A percentile compares a stretch with the other conserved stretches of the same genome.
Evolutionary conservation across 1,140 invertebrate genomes (phyloP).

Genomic region (Euglossa dilemma): DNA sequence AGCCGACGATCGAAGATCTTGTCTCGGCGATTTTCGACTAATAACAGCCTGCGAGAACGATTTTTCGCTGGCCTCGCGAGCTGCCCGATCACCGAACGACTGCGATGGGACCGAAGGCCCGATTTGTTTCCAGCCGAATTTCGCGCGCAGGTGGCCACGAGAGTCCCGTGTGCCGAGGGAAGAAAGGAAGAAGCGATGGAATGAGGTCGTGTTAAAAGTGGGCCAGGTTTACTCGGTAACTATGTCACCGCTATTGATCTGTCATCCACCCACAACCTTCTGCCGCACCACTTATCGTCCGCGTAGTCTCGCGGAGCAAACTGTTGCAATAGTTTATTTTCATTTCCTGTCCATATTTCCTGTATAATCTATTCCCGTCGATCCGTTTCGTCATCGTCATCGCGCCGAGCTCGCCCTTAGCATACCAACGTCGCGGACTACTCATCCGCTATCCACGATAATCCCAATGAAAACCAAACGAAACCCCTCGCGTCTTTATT

Average conservation of each 20-base stretch:
- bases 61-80: background rate
- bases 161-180: conserved; percentile 1
- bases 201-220: conserved; percentile 77
- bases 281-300: conserved; percentile 57
- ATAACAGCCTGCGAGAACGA: conserved; percentile 30
- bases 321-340: conserved; percentile 72
- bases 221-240: conserved; percentile 82
- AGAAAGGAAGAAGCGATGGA: conserved; percentile 60
- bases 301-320: conserved; percentile 57
- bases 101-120: too few relatives aligned
- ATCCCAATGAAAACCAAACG: too few relatives aligned
- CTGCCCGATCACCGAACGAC: background rate
- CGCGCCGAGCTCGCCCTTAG: background rate
- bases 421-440: too few relatives aligned
- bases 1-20: conserved; percentile 57
- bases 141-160: background rate
- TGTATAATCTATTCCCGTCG: background rate
- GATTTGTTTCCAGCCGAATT: background rate
- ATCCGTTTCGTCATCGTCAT: background rate
- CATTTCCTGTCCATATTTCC: conserved; percentile 43
- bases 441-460: too few relatives aligned
- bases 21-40: conserved; percentile 48
- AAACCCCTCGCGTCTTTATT: too few relatives aligned
- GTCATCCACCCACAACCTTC: conserved; percentile 66
- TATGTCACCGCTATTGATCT: conserved; percentile 80